Percentiles rank a stretch among this genome's conserved stretches.
Evolutionary conservation across 2,113 vertebrate genomes (phyloP).

Genomic region (Hepsetus odoe): DNA sequence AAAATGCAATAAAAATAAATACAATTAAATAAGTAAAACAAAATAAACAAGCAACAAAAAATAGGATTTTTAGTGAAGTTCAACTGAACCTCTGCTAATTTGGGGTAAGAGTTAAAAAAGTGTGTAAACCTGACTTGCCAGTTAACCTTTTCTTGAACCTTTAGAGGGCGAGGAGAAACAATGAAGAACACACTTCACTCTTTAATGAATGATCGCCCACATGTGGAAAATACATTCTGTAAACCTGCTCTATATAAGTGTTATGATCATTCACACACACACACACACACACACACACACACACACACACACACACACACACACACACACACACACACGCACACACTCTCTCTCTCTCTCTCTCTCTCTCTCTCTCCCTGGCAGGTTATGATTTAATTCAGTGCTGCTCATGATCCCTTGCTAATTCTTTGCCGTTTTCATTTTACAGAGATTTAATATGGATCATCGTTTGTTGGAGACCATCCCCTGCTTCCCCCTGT

Average conservation of each 20-base stretch:
- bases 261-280: conserved; percentile 70
- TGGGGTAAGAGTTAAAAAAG: not conserved
- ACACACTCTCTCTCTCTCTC: conserved; percentile 59
- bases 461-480: conserved; percentile 84
- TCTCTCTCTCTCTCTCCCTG: conserved; percentile 69
- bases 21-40: no score
- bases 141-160: not conserved
- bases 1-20: no score
- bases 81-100: no score
- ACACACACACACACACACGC: conserved; percentile 45
- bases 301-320: conserved; percentile 57
- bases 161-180: conserved; percentile 43
- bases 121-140: not conserved
- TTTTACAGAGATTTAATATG: conserved; percentile 96
- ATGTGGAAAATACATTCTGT: conserved; percentile 79
- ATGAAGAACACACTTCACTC: conserved; percentile 72
- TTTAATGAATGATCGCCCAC: conserved; percentile 67
- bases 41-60: no score
- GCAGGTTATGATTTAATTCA: conserved; percentile 89
- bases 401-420: conserved; percentile 82
- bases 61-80: no score
- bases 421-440: conserved; percentile 97
- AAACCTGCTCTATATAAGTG: conserved; percentile 78
- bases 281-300: not conserved
- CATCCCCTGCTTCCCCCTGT: conserved; percentile 72